Percentiles rank a stretch among this genome's conserved stretches.
Conservation (phyloP, 64 coral and sea anemone species). For the Actinia tenebrosa region DNA sequence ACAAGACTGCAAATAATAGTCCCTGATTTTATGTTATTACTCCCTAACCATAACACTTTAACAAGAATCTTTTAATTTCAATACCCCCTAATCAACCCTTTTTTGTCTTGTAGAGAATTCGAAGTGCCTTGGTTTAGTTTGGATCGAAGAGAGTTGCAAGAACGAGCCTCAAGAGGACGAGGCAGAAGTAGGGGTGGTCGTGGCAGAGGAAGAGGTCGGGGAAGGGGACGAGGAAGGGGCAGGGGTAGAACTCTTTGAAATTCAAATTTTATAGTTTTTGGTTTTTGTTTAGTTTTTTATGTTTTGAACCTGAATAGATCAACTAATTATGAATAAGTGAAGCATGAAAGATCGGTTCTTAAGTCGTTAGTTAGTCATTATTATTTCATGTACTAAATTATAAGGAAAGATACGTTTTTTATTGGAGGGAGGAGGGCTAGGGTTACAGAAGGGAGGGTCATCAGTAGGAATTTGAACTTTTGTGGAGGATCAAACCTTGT, state of each 20-base stretch:
- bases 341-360: no score
- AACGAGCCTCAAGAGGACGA: constrained; percentile 64
- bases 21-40: no score
- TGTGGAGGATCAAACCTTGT: no score
- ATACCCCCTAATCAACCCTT: not conserved
- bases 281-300: not conserved
- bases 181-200: constrained; percentile 37
- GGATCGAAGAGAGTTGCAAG: constrained; percentile 90
- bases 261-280: not conserved
- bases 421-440: no score
- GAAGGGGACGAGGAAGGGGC: not conserved
- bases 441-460: no score
- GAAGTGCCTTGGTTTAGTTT: constrained; percentile 99
- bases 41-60: not conserved
- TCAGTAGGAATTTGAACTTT: no score
- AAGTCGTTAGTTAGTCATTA: no score
- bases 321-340: no score
- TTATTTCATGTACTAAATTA: no score
- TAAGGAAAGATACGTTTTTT: no score
- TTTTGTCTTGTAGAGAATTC: constrained; percentile 74
- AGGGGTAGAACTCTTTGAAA: not conserved
- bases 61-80: no score
- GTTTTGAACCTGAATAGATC: no score
- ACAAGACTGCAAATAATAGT: not conserved
- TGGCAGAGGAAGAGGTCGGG: constrained; percentile 33